phyloP scores from a whole-genome alignment of 2,888 invertebrate species.

The Drosophila paramelanica region DNA sequence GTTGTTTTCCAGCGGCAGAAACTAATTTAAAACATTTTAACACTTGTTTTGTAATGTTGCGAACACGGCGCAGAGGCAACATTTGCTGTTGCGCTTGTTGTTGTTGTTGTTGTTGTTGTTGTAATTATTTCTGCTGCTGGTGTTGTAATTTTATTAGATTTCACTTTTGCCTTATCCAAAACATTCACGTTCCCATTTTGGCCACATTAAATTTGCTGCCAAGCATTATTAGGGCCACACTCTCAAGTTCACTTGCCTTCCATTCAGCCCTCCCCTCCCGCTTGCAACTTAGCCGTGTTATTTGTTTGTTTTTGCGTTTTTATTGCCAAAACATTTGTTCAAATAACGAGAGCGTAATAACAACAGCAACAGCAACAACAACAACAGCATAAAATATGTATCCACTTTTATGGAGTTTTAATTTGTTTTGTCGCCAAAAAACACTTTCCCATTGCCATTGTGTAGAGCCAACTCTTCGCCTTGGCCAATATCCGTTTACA shows the following conservation, averaged over 20 bases:
- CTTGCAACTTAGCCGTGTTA: conserved; percentile 19
- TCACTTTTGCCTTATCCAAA: conserved; percentile 41
- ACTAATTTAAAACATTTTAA: conserved; percentile 81
- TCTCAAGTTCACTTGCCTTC: conserved; percentile 2
- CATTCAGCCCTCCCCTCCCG: conserved; percentile 1
- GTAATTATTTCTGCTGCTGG: conserved; percentile 35
- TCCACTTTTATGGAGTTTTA: conserved; percentile 78
- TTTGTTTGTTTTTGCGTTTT: conserved; percentile 52
- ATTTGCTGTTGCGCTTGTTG: conserved; percentile 19
- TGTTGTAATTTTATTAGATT: conserved; percentile 73
- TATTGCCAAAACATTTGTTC: conserved; percentile 74
- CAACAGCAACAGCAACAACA: conserved; percentile 48
- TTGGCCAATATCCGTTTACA: conserved; percentile 62
- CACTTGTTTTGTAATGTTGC: conserved; percentile 66
- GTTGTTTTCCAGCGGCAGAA: conserved; percentile 54
- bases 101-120: conserved; percentile 15
- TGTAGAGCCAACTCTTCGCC: conserved; percentile 19
- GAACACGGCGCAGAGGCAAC: conserved; percentile 8
- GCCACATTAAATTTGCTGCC: conserved; percentile 61
- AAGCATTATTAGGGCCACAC: conserved; percentile 61
- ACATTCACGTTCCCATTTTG: conserved; percentile 36
- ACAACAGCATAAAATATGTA: conserved; percentile 69
- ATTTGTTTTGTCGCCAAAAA: conserved; percentile 76
- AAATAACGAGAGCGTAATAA: conserved; percentile 59
- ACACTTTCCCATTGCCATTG: conserved; percentile 27